Evolutionary conservation across 2,113 vertebrate genomes (phyloP).

Genomic region (Phaetusa simplex): DNA sequence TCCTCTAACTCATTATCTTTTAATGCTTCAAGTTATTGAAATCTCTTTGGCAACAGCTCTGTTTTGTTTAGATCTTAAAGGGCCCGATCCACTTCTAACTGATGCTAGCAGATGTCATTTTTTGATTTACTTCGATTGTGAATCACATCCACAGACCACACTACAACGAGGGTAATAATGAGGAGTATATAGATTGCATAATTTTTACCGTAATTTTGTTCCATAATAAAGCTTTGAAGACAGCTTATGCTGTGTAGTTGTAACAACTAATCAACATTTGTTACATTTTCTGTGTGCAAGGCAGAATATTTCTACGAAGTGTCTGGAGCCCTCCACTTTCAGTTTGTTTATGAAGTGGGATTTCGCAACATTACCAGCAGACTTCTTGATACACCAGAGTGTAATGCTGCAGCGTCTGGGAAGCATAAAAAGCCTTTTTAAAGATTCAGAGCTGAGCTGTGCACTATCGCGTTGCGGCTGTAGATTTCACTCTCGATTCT

Average conservation of each 20-base stretch:
- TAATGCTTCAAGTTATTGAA: not conserved
- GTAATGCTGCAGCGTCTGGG: not conserved
- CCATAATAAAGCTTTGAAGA: not conserved
- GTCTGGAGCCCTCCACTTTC: not conserved
- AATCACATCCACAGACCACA: not conserved
- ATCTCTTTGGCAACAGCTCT: not conserved
- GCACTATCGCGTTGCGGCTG: not conserved
- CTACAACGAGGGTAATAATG: not conserved
- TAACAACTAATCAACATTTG: not conserved
- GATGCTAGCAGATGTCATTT: not conserved
- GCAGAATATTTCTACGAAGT: not conserved
- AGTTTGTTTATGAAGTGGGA: conserved; percentile 27
- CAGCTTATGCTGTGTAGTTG: not conserved
- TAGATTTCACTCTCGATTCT: conserved; percentile 32
- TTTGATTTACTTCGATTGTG: not conserved
- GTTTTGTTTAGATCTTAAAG: not conserved
- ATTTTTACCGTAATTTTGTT: not conserved
- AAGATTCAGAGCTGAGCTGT: conserved; percentile 9
- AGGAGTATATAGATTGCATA: not conserved
- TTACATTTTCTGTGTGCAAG: conserved; percentile 2
- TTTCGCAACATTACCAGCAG: conserved; percentile 34
- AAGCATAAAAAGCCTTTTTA: conserved; percentile 39
- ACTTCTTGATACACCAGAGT: not conserved
- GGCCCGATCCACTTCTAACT: not conserved
- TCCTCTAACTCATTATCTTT: not conserved